Evolutionary conservation across 1,140 invertebrate species (phyloP), one percentile per base, ranked within the genome.

Genomic region (Rhysida immarginata): DNA sequence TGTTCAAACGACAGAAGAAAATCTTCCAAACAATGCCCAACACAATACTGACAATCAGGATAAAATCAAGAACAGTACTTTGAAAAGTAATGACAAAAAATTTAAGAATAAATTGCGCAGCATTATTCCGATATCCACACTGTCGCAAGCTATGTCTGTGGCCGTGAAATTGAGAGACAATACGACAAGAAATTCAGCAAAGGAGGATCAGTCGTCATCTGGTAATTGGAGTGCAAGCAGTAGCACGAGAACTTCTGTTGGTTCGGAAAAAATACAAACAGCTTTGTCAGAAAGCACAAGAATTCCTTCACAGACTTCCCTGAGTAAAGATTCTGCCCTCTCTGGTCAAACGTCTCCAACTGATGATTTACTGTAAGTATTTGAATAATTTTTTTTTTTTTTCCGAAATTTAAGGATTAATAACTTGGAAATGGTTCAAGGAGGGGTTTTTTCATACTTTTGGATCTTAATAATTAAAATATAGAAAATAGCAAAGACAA

Each of bases 161-260:
- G 76, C 75, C 5, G 85, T 87, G 1, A 85, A 83, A 71, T 72
- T 87, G 63, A 71, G 60, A 20, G 61, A 59, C 0, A 54, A 23
- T 24, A 2, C 35, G 26, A 20, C 42, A 23, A 26, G 23, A 5
- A 49, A 84, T 55, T 81, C 82, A 61, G 73, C 75, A 50, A 79
- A 78, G 66, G 83, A 85, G 56, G 87, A 89, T 65, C 84, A 88
- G 69, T 91, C 87, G 0, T 90, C 86, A 43, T 89, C 85, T 57
- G 91, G 91, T 45, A 93, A 94, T 69, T 94, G 91, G 91, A 90
- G 86, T 62, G 87, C 86, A 1, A 66, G 65, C 63, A 91, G 85
- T 0, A 91, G 85, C 60, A 89, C 87, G 41, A 74, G 87, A 56
- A 85, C 87, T 23, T 73, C 71, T 1, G 44, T 73, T 24, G 71